Evolutionary conservation across 1,140 invertebrate species (phyloP), one percentile per base, ranked within the genome.

Genomic region (Bombus superbus): DNA sequence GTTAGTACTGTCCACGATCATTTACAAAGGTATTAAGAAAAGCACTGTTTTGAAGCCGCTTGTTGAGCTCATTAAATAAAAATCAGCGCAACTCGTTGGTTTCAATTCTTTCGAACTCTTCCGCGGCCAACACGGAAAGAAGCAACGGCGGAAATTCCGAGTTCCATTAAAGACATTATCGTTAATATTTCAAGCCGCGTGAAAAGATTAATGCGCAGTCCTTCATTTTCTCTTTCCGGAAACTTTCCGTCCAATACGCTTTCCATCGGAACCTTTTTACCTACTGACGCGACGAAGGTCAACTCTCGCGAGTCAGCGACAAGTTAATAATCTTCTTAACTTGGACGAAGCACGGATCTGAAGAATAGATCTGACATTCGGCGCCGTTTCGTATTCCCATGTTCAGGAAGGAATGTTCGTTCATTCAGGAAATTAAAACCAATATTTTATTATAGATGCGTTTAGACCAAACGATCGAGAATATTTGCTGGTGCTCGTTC

Each of bases 281-380:
- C 15, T 22, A 35, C 1, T 32, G 18, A 53, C 22, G 10, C 53
- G 57, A 42, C 57, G 76, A 80, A 85, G 83, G 77, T 85, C 83
- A 80, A 80, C 83, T 85, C 35, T 69, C 32, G 64, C 35, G 42
- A 71, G 35, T 32, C 75, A 71, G 38, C 28, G 72, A 38, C 38
- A 85, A 85, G 42, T 80, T 80, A 38, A 85, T 85, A 85, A 85
- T 80, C 83, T 73, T 66, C 83, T 85, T 85, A 85, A 40, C 35
- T 3, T 3, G 47, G 0, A 53, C 47, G 18, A 53, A 53, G 47
- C 22, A 53, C 18, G 6, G 47, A 53, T 53, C 47, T 22, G 47
- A 53, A 53, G 47, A 53, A 53, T 53, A 53, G 47, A 53, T 53
- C 47, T 2, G 47, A 53, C 47, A 15, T 53, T 22, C 47, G 22